A percentile compares a stretch with the other conserved stretches of the same genome.
These are phyloP conservation scores for Squalus acanthias DNA, from an alignment of 2,797 vertebrate species.

Conservation along the genomic window DNA sequence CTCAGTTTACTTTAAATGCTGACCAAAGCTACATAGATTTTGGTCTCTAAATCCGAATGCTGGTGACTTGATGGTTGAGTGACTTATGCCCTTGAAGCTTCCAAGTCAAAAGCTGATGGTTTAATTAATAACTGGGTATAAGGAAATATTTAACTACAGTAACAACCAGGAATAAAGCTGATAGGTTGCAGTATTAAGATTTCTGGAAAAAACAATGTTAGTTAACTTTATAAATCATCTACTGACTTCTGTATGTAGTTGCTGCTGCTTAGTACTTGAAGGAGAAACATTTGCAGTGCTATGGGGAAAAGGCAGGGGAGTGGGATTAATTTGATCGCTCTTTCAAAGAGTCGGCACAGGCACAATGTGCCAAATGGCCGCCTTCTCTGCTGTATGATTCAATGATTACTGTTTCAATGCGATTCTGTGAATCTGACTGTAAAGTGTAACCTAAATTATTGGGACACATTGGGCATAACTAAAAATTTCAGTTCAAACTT, in stretches of 20 bases:
- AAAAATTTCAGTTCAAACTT: neutral
- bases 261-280: neutral
- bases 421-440: neutral
- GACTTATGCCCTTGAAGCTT: conserved; percentile 23
- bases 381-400: too few species aligned
- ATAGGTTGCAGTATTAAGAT: neutral
- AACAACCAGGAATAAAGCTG: neutral
- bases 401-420: neutral
- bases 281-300: neutral
- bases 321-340: neutral
- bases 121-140: conserved; percentile 25
- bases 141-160: conserved; percentile 27
- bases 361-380: too few species aligned
- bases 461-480: neutral
- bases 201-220: neutral
- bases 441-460: neutral
- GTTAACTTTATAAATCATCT: neutral
- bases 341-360: neutral
- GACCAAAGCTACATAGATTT: neutral
- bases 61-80: conserved; percentile 7
- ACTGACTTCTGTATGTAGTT: neutral
- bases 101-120: neutral
- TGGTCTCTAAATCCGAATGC: neutral
- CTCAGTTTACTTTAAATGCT: neutral
- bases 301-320: neutral